Evolutionary conservation across 2,888 invertebrate species (phyloP).

Genomic region (Galeopsomyia nigrocyanea): DNA sequence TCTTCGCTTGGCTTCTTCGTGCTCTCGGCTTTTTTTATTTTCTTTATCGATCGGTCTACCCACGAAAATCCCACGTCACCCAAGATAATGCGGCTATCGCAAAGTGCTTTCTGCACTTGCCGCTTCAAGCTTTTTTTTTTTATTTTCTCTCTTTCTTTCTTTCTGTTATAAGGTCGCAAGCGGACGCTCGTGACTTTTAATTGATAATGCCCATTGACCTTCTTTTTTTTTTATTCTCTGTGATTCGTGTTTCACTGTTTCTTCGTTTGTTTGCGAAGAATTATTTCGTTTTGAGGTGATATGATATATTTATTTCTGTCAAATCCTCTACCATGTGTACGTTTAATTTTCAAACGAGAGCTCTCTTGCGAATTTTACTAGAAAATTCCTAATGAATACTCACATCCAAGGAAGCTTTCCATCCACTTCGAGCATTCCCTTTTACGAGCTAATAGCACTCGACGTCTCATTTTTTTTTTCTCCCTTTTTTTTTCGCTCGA

Average conservation of each 20-base stretch:
- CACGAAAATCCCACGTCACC: conserved; percentile 33
- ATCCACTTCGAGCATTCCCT: not conserved
- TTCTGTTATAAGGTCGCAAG: too few relatives aligned
- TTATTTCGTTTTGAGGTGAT: too few relatives aligned
- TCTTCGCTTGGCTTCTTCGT: conserved; percentile 1
- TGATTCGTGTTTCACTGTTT: too few relatives aligned
- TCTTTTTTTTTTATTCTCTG: not conserved
- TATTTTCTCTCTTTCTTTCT: not conserved
- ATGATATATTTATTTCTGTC: too few relatives aligned
- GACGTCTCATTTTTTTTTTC: too few relatives aligned
- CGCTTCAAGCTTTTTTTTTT: not conserved
- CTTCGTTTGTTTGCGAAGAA: too few relatives aligned
- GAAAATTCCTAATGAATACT: conserved; percentile 6
- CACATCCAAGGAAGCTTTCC: not conserved
- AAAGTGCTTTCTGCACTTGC: conserved; percentile 4
- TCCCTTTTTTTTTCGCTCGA: too few relatives aligned
- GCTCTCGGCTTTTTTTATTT: conserved; percentile 14
- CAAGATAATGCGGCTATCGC: not conserved
- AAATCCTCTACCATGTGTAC: too few relatives aligned
- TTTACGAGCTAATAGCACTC: too few relatives aligned
- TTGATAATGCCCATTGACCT: too few relatives aligned
- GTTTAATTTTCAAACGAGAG: too few relatives aligned
- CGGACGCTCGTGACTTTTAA: too few relatives aligned
- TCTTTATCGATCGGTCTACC: conserved; percentile 20
- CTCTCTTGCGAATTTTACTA: not conserved